Evolutionary conservation across 2,888 invertebrate genomes (phyloP).

Genomic region (Agriopis marginaria): DNA sequence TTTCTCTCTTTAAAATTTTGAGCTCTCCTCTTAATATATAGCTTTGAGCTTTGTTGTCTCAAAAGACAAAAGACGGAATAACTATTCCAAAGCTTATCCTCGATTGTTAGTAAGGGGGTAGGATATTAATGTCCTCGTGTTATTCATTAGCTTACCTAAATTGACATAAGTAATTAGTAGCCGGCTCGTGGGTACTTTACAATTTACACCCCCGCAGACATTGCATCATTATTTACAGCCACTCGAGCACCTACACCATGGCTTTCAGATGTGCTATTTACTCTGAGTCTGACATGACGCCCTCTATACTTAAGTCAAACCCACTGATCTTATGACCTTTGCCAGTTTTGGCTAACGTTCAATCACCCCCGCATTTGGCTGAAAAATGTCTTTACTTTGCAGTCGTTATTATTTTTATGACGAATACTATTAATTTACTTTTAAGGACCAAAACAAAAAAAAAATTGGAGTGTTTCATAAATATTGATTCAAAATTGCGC

Average conservation of each 20-base stretch:
- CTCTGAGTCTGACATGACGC: constrained; percentile 15
- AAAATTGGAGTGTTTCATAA: no score
- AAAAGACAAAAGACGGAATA: no score
- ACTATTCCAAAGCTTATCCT: no score
- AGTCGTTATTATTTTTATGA: not conserved
- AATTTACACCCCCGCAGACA: constrained; percentile 15
- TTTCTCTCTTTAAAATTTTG: no score
- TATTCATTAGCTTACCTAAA: not conserved
- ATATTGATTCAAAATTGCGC: no score
- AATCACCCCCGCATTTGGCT: constrained; percentile 18
- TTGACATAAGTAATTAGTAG: constrained; percentile 1
- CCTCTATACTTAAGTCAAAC: constrained; percentile 11
- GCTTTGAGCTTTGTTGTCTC: no score
- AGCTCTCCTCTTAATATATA: no score
- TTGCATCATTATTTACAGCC: constrained; percentile 19
- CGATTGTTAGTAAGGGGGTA: no score
- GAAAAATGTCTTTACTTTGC: constrained; percentile 15
- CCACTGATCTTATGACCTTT: constrained; percentile 26
- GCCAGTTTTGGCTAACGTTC: constrained; percentile 3
- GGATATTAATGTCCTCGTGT: not conserved
- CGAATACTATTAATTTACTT: no score
- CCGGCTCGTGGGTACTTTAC: not conserved
- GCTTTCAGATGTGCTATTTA: constrained; percentile 11
- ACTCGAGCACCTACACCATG: constrained; percentile 20
- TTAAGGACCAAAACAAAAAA: no score